Evolutionary conservation across 2,797 vertebrate genomes (phyloP).

Genomic region (Channallabes apus): DNA sequence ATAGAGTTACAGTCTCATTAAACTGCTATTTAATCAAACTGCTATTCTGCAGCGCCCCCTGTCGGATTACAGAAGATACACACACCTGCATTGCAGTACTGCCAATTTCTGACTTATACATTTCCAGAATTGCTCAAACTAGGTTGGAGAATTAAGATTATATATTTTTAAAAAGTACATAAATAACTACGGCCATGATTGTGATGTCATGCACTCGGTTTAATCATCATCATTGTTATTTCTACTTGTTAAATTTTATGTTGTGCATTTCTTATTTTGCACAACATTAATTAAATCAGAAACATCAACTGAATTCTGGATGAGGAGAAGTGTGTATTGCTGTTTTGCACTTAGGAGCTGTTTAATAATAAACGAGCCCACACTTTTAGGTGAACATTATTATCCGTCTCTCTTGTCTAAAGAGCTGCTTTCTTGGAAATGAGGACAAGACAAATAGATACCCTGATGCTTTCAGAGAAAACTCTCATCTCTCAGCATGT

Average conservation of each 20-base stretch:
- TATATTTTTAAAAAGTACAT: not conserved
- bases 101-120: not conserved
- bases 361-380: not conserved
- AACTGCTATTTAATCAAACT: not conserved
- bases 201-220: no score
- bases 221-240: not conserved
- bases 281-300: not conserved
- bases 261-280: not conserved
- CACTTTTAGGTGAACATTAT: not conserved
- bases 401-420: not conserved
- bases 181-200: not conserved
- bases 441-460: conserved; percentile 6
- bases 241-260: not conserved
- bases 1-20: not conserved
- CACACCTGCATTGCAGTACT: not conserved
- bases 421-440: not conserved
- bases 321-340: not conserved
- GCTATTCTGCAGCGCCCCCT: conserved; percentile 10
- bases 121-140: not conserved
- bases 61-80: not conserved
- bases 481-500: not conserved
- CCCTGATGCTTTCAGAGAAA: not conserved
- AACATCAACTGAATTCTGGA: not conserved
- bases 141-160: no score
- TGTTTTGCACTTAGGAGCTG: not conserved